These are phyloP conservation scores for Drosophila repleta DNA, from an alignment of 1,140 invertebrate species.

Conservation along the genomic window DNA sequence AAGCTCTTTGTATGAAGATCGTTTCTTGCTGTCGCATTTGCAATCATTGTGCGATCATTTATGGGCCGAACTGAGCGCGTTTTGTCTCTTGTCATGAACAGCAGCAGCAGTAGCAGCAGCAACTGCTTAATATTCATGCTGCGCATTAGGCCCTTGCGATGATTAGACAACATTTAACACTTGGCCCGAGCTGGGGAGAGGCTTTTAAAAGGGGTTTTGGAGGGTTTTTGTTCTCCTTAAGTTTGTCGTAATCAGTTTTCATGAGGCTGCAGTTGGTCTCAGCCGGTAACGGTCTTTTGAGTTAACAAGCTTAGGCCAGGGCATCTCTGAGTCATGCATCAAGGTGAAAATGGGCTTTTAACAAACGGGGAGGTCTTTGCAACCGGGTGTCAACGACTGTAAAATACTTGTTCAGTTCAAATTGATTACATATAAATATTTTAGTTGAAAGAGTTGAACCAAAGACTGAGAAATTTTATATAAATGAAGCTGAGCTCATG, in stretches of 20 bases:
- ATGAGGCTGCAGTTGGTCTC: slow-evolving; percentile 49
- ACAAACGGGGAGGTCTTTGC: neutral
- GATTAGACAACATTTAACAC: slow-evolving; percentile 68
- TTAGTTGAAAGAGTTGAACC: too few relatives aligned
- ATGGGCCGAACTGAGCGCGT: slow-evolving; percentile 8
- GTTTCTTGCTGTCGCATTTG: slow-evolving; percentile 33
- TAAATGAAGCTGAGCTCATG: too few relatives aligned
- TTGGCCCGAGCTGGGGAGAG: slow-evolving; percentile 11
- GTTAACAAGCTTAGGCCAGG: slow-evolving; percentile 49
- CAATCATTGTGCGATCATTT: slow-evolving; percentile 50
- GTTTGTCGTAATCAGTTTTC: slow-evolving; percentile 56
- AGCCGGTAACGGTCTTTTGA: slow-evolving; percentile 42
- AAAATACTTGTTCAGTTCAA: too few relatives aligned
- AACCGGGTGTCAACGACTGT: too few relatives aligned
- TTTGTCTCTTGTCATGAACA: slow-evolving; percentile 36
- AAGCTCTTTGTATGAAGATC: slow-evolving; percentile 21
- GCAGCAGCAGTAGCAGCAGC: slow-evolving; percentile 32
- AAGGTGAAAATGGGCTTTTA: slow-evolving; percentile 19
- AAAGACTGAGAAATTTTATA: too few relatives aligned
- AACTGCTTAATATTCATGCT: slow-evolving; percentile 57
- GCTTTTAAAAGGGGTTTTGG: too few relatives aligned
- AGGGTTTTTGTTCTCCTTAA: neutral
- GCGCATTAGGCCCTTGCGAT: slow-evolving; percentile 46
- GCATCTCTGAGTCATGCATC: slow-evolving; percentile 51
- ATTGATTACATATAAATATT: too few relatives aligned